Conservation (phyloP, 2,888 invertebrate genomes). For the Ceramica pisi region DNA sequence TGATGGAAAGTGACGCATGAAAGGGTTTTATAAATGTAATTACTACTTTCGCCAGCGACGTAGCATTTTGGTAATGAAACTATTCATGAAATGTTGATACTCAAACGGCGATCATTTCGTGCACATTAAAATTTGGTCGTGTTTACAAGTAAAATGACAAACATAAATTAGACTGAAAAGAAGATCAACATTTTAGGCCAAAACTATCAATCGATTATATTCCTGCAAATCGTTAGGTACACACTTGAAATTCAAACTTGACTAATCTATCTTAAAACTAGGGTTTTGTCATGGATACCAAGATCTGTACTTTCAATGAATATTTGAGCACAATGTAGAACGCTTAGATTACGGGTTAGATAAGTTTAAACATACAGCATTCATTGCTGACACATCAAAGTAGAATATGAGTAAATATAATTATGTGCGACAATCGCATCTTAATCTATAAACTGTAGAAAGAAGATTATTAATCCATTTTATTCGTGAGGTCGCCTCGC, state of each 20-base stretch:
- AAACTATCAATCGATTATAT: neutral
- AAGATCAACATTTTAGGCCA: neutral
- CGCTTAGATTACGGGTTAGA: constrained; percentile 60
- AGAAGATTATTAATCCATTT: constrained; percentile 34
- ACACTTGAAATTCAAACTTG: constrained; percentile 52
- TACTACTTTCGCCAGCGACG: no score
- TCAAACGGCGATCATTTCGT: neutral
- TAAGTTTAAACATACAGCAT: constrained; percentile 44
- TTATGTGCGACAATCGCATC: constrained; percentile 52
- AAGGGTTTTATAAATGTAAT: neutral
- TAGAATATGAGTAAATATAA: constrained; percentile 38
- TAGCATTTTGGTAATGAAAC: no score
- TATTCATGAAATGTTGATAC: no score
- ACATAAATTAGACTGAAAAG: neutral
- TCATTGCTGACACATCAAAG: constrained; percentile 32
- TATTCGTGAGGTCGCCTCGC: constrained; percentile 47
- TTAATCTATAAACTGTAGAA: constrained; percentile 40
- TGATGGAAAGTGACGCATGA: no score
- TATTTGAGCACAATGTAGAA: constrained; percentile 72
- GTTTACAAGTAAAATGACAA: neutral
- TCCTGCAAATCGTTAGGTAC: neutral
- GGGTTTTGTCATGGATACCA: constrained; percentile 72
- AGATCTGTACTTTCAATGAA: constrained; percentile 65
- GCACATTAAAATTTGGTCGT: neutral
- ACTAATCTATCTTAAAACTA: constrained; percentile 64